Evolutionary conservation across 2,888 invertebrate genomes (phyloP).

Genomic region (Cartodere bifasciata): DNA sequence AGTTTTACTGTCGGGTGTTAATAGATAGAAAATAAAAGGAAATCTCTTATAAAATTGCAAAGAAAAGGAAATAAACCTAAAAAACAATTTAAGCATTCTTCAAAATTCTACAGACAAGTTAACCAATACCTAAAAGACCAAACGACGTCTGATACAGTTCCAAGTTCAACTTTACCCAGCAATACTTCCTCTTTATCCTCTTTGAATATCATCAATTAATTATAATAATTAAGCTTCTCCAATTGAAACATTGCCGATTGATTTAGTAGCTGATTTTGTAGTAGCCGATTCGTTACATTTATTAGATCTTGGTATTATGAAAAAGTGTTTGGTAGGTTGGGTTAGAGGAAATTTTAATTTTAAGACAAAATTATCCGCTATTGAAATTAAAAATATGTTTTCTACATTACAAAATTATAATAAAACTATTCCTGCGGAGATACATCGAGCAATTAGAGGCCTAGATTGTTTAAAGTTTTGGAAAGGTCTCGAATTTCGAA

Average conservation of each 20-base stretch:
- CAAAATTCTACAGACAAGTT: too few species aligned
- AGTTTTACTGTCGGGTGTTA: too few species aligned
- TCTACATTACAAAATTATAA: slow-evolving; percentile 1
- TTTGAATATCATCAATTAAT: too few species aligned
- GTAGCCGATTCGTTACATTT: slow-evolving; percentile 14
- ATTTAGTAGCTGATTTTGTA: slow-evolving; percentile 14
- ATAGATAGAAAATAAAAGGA: too few species aligned
- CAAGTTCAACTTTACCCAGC: too few species aligned
- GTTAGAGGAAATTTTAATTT: slow-evolving; percentile 10
- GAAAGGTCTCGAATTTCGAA: slow-evolving; percentile 12
- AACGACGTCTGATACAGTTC: too few species aligned
- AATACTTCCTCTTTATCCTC: too few species aligned
- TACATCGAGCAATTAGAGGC: slow-evolving; percentile 9
- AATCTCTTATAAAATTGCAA: too few species aligned
- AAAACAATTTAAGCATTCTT: too few species aligned
- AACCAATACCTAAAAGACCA: too few species aligned
- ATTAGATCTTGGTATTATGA: slow-evolving; percentile 13
- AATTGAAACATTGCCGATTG: slow-evolving; percentile 11
- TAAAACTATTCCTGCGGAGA: slow-evolving; percentile 8
- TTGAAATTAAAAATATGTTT: slow-evolving; percentile 1
- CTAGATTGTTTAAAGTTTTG: slow-evolving; percentile 6
- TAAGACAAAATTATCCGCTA: slow-evolving; percentile 3
- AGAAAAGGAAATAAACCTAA: too few species aligned
- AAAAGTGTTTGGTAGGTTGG: slow-evolving; percentile 11
- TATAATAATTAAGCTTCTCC: too few species aligned